Conservation (phyloP, 2,797 vertebrate genomes). For the Falco berigora region DNA sequence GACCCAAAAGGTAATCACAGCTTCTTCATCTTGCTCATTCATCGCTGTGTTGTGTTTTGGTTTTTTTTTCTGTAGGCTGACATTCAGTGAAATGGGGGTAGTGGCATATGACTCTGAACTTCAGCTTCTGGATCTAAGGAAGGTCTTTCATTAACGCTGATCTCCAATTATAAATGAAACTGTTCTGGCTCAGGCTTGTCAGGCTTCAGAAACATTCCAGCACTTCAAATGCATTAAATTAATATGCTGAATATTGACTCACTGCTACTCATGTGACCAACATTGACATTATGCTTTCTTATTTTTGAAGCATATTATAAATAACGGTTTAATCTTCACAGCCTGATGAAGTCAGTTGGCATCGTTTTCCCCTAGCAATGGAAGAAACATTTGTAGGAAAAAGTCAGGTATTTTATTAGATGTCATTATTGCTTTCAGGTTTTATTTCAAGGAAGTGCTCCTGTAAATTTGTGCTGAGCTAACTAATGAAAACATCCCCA, state of each 20-base stretch:
- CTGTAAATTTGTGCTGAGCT: not conserved
- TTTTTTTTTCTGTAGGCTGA: not conserved
- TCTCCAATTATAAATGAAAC: not conserved
- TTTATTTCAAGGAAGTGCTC: not conserved
- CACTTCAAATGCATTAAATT: not conserved
- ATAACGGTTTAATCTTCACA: not conserved
- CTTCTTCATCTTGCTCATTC: not conserved
- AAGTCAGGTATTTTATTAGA: not conserved
- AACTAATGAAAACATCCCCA: not conserved
- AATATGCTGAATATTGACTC: constrained; percentile 26
- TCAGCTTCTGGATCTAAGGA: not conserved
- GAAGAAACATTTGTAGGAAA: not conserved
- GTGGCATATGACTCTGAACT: not conserved
- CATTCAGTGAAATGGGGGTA: not conserved
- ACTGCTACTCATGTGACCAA: not conserved
- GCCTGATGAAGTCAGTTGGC: not conserved
- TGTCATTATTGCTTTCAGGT: not conserved
- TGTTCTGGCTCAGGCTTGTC: not conserved
- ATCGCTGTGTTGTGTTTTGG: not conserved
- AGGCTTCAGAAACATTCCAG: not conserved
- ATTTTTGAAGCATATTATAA: not conserved
- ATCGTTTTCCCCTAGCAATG: not conserved
- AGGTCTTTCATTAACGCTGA: not conserved
- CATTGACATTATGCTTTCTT: constrained; percentile 11
- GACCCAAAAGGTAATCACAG: not conserved